Evolutionary conservation across 1,140 invertebrate species (phyloP).

Genomic region (Atta colombica): DNA sequence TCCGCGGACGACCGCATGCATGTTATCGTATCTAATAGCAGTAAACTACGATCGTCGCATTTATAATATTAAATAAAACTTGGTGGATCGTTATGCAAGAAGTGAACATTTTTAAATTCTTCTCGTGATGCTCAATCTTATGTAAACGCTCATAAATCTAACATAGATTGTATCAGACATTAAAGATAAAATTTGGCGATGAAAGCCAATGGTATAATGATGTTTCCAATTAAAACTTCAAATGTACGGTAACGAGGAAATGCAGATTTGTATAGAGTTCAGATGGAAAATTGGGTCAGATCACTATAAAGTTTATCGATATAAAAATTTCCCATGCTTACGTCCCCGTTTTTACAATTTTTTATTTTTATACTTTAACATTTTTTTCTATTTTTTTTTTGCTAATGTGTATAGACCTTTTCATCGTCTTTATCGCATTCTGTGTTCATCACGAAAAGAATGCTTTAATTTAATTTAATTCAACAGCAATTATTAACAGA

Average conservation of each 20-base stretch:
- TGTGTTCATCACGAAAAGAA: background rate
- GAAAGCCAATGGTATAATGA: conserved; percentile 20
- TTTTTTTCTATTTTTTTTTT: background rate
- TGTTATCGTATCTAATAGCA: conserved; percentile 4
- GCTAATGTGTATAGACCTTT: background rate
- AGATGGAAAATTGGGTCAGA: conserved; percentile 25
- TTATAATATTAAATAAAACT: conserved; percentile 8
- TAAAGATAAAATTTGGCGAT: background rate
- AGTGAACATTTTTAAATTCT: background rate
- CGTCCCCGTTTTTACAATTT: background rate
- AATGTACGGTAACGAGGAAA: conserved; percentile 39
- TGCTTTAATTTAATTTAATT: conserved; percentile 33
- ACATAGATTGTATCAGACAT: background rate
- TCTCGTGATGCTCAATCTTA: background rate
- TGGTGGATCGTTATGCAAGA: background rate
- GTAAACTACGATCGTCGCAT: background rate
- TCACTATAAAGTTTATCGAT: conserved; percentile 22
- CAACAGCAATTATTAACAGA: conserved; percentile 53
- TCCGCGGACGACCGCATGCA: conserved; percentile 10
- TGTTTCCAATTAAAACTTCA: conserved; percentile 59
- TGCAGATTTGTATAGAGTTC: conserved; percentile 43
- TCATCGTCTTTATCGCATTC: background rate
- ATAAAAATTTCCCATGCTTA: conserved; percentile 12
- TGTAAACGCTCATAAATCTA: conserved; percentile 3
- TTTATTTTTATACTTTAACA: background rate